Evolutionary conservation across 2,888 invertebrate genomes (phyloP), one percentile per base, ranked within the genome.

Genomic region (Ommatoiulus sabulosus): DNA sequence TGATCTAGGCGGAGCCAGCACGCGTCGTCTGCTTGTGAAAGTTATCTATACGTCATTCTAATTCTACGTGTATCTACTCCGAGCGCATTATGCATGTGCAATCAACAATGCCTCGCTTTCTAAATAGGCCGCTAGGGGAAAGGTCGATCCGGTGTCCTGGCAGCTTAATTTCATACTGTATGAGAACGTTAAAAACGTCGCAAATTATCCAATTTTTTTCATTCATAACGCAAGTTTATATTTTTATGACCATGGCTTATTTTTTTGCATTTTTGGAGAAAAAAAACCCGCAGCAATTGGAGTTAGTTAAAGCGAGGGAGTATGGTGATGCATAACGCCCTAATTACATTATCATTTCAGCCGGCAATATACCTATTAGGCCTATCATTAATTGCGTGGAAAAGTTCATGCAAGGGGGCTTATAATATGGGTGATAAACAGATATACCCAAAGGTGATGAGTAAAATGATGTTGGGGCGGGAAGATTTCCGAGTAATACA

Each of bases 381-480:
- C 63, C 63, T 63, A n/a, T 17, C 63, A n/a, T 63, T 63, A 63
- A 63, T n/a, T 63, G 63, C 63, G n/a, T n/a, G n/a, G n/a, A 15
- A 63, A 63, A 63, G 63, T 63, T 63, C 20, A 63, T 63, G 12
- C 63, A 17, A 17, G 3, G n/a, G n/a, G 63, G 63, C 20, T 63
- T 63, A 63, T 63, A 63, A 63, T 63, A 63, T 63, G 63, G 63
- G 63, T 63, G 63, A 63, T 63, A 63, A 63, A 63, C 12, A 63
- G 63, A 63, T n/a, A 63, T 63, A 63, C 63, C 63, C 63, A 63
- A 63, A 63, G 63, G 63, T 63, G 63, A 63, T 63, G 63, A 63
- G 63, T 5, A 20, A 63, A 63, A 63, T 63, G 63, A 20, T 63
- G 20, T 63, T n/a, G 63, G 63, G 63, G 63, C 63, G 63, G 63